Evolutionary conservation across 1,140 invertebrate species (phyloP), one percentile per base, ranked within the genome.

Genomic region (Elymnias hypermnestra): DNA sequence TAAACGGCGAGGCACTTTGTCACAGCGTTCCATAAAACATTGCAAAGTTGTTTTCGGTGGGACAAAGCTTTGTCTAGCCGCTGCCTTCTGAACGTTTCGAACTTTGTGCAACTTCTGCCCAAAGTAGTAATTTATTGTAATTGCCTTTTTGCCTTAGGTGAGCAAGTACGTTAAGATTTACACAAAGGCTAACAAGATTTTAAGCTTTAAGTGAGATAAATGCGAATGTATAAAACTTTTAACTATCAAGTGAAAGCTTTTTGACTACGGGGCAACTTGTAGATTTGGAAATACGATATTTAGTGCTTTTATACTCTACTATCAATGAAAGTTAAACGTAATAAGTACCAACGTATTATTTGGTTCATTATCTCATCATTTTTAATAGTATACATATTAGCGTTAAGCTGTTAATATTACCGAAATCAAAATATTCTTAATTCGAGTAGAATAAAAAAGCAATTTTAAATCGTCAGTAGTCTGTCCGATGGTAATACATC

Each of bases 1-100:
- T 48, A 48, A 48, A 19, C 45, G 45, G 26, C 37, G 45, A 13
- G 37, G 7, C 45, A 48, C 45, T 48, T 48, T 48, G 45, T 48
- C 45, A 48, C 39, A 23, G 15, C 26, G 37, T 48, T 40, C 29
- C 45, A 48, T 48, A 48, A 47, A 48, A 40, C 45, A 37, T 25
- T 40, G 15, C 9, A 28, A 29, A 29, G 26, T 29, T 29, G 26
- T 29, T 29, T 29, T 29, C 26, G 2, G 23, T n/a, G 26, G 26
- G 25, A 28, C 26, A 29, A 29, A 29, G 26, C 26, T 29, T 29
- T 29, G 26, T 29, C 26, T 29, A 29, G 26, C 9, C 26, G 3
- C 26, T 13, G 3, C 23, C 10, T 7, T 9, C 23, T n/a, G n/a
- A n/a, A n/a, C 23, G 8, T 7, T 8, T 8, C 26, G 9, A 12